These are phyloP conservation scores for Eulemur mongoz DNA, from an alignment of 2,797 vertebrate genomes.

Conservation along the genomic window DNA sequence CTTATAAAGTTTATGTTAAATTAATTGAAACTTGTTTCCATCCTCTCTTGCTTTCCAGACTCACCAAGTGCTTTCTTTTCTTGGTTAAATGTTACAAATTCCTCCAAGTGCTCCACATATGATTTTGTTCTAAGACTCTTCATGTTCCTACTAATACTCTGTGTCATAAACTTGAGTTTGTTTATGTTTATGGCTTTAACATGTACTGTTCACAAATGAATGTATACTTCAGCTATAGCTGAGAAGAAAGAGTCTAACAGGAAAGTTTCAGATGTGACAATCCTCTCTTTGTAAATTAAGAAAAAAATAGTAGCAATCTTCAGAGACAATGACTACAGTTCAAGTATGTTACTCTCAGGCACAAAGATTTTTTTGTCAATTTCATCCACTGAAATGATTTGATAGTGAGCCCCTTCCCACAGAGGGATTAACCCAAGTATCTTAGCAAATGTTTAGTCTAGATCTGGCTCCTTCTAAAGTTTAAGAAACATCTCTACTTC, in stretches of 20 bases:
- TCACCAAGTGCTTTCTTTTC: background rate
- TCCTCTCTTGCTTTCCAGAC: background rate
- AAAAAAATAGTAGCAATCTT: background rate
- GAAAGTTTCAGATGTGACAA: background rate
- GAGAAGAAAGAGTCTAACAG: background rate
- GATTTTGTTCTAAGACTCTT: background rate
- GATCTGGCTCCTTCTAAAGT: background rate
- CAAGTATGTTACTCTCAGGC: background rate
- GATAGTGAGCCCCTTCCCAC: background rate
- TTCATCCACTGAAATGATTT: background rate
- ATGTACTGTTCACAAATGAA: background rate
- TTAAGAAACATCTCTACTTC: background rate
- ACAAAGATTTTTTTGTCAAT: background rate
- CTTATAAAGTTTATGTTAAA: background rate
- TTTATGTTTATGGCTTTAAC: background rate
- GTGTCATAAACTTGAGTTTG: background rate
- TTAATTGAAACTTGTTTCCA: background rate
- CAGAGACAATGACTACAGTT: background rate
- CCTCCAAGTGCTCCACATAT: background rate
- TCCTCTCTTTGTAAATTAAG: background rate
- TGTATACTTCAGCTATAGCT: background rate
- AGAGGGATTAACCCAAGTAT: background rate
- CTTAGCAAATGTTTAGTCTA: background rate
- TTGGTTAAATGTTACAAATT: background rate
- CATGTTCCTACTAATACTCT: background rate